Evolutionary conservation across 2,113 vertebrate species (phyloP).

Genomic region (Poicephalus meyeri): DNA sequence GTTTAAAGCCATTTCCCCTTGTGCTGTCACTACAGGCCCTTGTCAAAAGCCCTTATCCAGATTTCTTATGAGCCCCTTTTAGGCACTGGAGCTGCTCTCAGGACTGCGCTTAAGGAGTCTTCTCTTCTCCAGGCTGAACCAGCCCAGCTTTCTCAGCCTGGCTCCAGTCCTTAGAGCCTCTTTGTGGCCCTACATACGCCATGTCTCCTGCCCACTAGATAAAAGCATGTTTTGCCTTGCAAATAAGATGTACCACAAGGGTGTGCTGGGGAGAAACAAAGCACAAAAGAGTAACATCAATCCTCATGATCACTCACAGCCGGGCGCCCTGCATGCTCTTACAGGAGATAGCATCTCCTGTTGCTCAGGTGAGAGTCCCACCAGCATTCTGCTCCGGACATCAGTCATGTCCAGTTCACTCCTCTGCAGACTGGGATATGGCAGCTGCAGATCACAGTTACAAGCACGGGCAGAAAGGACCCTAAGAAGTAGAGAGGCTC

Average conservation of each 20-base stretch:
- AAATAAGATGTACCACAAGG: not conserved
- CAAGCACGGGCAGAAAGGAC: rapidly evolving
- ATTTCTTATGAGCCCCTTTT: not conserved
- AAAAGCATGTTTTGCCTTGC: rapidly evolving
- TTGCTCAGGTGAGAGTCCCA: rapidly evolving
- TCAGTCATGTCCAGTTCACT: rapidly evolving
- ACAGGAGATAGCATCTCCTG: rapidly evolving
- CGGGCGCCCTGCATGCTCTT: rapidly evolving
- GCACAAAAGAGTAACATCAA: not conserved
- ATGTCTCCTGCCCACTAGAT: not conserved
- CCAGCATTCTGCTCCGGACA: rapidly evolving
- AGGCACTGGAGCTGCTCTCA: not conserved
- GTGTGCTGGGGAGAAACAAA: not conserved
- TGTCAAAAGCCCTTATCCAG: not conserved
- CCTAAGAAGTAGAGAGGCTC: not conserved
- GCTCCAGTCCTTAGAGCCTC: not conserved
- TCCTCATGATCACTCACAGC: not conserved
- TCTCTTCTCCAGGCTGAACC: not conserved
- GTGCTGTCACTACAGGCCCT: not conserved
- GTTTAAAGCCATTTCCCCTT: not conserved
- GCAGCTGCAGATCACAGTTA: not conserved
- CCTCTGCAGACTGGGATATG: not conserved
- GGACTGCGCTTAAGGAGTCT: not conserved
- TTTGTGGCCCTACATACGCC: not conserved
- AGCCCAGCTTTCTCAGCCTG: not conserved